Base-by-base conservation (phyloP, 2,113 vertebrate species). In the Cardinalis cardinalis region DNA sequence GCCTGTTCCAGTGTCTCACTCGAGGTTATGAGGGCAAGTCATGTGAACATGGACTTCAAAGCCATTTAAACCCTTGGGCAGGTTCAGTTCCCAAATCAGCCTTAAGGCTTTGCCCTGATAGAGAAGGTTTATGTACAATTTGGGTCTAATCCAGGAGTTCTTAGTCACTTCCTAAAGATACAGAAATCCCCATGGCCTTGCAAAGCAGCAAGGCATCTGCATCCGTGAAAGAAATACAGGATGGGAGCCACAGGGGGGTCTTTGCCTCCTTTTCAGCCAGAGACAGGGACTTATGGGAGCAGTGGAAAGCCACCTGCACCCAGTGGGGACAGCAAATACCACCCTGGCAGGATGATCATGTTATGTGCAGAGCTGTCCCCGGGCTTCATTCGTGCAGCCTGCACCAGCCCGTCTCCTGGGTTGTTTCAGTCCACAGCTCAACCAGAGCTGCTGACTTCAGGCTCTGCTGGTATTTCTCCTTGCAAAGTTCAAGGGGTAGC, bases 401-500 rank as follows among this genome's bases (percentile, higher is more conserved):
- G 76, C 46, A 18, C 41, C 2, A 20, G 52, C 36, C n/a, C 53
- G 32, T 51, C 46, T 75, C n/a, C 32, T 40, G 1, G 7, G 5
- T 12, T 15, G 20, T 18, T 64, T 25, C 46, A 40, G 13, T 2
- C 14, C 3, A 5, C 13, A 36, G 25, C 44, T 41, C 36, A 41
- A 15, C 4, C 12, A 68, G 25, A 23, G 19, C 26, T 23, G 44
- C 15, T 60, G 26, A 9, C 40, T 70, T 77, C 1, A 61, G 55
- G 34, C 23, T 32, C 61, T 68, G 41, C 31, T 52, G 85, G 56
- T 32, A 49, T 51, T 70, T 60, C 69, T 84, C 65, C 28, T 74
- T 0, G 0, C 38, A 3, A 60, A 89, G 53, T 52, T 75, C 26
- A 24, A 0, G 0, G 26, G 18, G 18, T 13, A 28, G 4, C 20